phyloP scores from a whole-genome alignment of 2,888 invertebrate species.

The Epirrhoe tristata region DNA sequence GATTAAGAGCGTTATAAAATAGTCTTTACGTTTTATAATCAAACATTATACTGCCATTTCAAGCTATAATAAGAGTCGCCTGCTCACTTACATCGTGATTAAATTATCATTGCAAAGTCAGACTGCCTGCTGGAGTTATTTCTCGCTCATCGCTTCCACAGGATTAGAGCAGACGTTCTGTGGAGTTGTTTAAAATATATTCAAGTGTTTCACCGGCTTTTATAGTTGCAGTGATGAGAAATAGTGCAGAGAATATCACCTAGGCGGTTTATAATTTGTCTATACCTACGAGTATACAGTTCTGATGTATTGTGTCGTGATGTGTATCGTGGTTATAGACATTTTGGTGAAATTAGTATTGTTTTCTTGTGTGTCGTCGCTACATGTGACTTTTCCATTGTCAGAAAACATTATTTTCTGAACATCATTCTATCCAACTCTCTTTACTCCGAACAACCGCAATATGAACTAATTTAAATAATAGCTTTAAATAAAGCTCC shows the following conservation, averaged over 20 bases:
- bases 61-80: slow-evolving; percentile 67
- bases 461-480: slow-evolving; percentile 32
- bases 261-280: too few species aligned
- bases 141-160: slow-evolving; percentile 57
- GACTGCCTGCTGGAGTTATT: slow-evolving; percentile 60
- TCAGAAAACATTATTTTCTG: neutral
- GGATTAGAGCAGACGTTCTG: slow-evolving; percentile 59
- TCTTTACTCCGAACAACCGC: slow-evolving; percentile 8
- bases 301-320: too few species aligned
- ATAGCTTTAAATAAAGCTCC: slow-evolving; percentile 42
- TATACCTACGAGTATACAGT: too few species aligned
- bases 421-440: neutral
- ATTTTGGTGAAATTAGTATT: too few species aligned
- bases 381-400: neutral
- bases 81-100: slow-evolving; percentile 74
- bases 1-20: slow-evolving; percentile 49
- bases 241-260: slow-evolving; percentile 10
- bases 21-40: slow-evolving; percentile 59
- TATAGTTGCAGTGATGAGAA: slow-evolving; percentile 9
- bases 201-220: slow-evolving; percentile 23
- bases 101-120: slow-evolving; percentile 82
- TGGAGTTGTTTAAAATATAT: slow-evolving; percentile 46
- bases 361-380: too few species aligned
- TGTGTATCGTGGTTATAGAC: too few species aligned
- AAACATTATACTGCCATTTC: slow-evolving; percentile 64